These are phyloP conservation scores for Eupeodes luniger DNA, from an alignment of 2,888 invertebrate species.

Conservation along the genomic window DNA sequence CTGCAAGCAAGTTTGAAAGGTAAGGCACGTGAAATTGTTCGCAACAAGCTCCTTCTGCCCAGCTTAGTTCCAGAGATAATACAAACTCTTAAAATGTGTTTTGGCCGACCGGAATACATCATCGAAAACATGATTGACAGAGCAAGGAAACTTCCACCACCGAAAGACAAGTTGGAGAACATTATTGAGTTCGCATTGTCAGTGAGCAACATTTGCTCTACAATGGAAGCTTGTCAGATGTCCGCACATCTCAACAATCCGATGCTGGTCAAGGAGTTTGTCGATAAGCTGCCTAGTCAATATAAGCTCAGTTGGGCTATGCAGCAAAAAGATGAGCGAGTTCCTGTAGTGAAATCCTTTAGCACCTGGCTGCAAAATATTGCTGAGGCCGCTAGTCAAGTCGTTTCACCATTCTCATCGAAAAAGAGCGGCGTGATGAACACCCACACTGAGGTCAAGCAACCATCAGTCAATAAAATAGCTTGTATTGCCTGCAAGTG, in stretches of 20 bases:
- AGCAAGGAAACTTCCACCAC: slow-evolving; percentile 41
- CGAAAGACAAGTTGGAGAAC: slow-evolving; percentile 50
- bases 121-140: slow-evolving; percentile 57
- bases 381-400: slow-evolving; percentile 24
- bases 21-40: too few species aligned
- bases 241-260: slow-evolving; percentile 14
- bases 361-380: slow-evolving; percentile 8
- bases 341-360: slow-evolving; percentile 26
- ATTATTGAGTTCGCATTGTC: slow-evolving; percentile 55
- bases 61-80: slow-evolving; percentile 56
- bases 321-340: slow-evolving; percentile 20
- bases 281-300: slow-evolving; percentile 23
- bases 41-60: too few species aligned
- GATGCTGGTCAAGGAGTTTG: slow-evolving; percentile 34
- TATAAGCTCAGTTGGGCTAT: slow-evolving; percentile 31
- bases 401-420: slow-evolving; percentile 8
- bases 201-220: slow-evolving; percentile 49
- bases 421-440: slow-evolving; percentile 8
- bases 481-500: background rate
- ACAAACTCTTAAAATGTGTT: slow-evolving; percentile 58
- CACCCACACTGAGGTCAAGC: slow-evolving; percentile 7
- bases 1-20: too few species aligned
- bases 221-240: slow-evolving; percentile 31
- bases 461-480: background rate
- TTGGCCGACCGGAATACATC: slow-evolving; percentile 63